Evolutionary conservation across 92 coral and sea anemone species (phyloP).

Genomic region (Muricea muricata): DNA sequence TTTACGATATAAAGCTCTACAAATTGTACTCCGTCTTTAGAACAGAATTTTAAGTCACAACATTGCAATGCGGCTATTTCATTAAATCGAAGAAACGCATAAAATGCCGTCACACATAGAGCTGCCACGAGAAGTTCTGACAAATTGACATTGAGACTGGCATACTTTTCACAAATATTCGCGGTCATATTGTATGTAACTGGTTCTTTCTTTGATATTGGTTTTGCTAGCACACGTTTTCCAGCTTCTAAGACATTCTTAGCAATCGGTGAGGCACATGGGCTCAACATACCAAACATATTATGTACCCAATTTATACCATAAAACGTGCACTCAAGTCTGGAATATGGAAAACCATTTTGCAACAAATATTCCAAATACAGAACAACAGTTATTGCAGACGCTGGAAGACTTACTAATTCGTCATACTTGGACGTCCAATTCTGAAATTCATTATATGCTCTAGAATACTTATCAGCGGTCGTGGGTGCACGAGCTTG

Average conservation of each 20-base stretch:
- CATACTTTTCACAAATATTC: slow-evolving; percentile 20
- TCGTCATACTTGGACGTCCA: slow-evolving; percentile 56
- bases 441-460: slow-evolving; percentile 46
- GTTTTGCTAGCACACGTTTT: slow-evolving; percentile 52
- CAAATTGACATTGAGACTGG: background rate
- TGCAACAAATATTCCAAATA: slow-evolving; percentile 54
- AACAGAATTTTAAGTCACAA: slow-evolving; percentile 41
- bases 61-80: slow-evolving; percentile 52
- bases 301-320: slow-evolving; percentile 68
- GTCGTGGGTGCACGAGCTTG: slow-evolving; percentile 55
- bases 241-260: slow-evolving; percentile 34
- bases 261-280: slow-evolving; percentile 40
- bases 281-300: slow-evolving; percentile 47
- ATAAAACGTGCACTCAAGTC: slow-evolving; percentile 56
- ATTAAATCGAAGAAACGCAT: slow-evolving; percentile 55
- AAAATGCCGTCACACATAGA: slow-evolving; percentile 55
- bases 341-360: slow-evolving; percentile 36
- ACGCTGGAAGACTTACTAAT: slow-evolving; percentile 39
- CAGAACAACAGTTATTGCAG: slow-evolving; percentile 24
- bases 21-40: background rate
- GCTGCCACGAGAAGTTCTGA: slow-evolving; percentile 54
- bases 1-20: background rate
- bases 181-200: slow-evolving; percentile 44
- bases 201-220: slow-evolving; percentile 65
- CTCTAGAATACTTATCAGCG: slow-evolving; percentile 65